Conservation (phyloP, 1,140 invertebrate genomes). For the Magallana ariakensis region DNA sequence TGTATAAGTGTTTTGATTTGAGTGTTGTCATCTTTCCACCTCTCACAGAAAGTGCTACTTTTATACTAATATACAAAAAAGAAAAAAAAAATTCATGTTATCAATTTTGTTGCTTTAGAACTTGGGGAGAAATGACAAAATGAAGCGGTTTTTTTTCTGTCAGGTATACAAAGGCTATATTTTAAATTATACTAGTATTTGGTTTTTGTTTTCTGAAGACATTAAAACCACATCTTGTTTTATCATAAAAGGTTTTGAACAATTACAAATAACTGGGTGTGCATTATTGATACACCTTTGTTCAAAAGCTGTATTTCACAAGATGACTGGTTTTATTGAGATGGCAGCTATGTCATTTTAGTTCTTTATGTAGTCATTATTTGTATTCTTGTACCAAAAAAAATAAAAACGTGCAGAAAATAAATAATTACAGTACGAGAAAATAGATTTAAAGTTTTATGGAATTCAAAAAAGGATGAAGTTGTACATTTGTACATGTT, state of each 20-base stretch:
- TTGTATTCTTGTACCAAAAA: background rate
- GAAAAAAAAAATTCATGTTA: constrained; percentile 26
- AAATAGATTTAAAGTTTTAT: too few relatives aligned
- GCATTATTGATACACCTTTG: background rate
- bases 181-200: too few relatives aligned
- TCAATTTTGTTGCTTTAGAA: too few relatives aligned
- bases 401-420: background rate
- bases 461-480: too few relatives aligned
- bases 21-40: background rate
- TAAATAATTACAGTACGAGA: too few relatives aligned
- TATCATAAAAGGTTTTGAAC: too few relatives aligned
- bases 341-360: constrained; percentile 24
- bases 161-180: too few relatives aligned
- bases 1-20: background rate
- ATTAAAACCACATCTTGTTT: too few relatives aligned
- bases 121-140: too few relatives aligned
- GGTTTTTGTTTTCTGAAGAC: too few relatives aligned
- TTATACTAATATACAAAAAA: background rate
- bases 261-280: background rate
- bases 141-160: too few relatives aligned
- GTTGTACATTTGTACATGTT: too few relatives aligned
- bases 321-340: background rate
- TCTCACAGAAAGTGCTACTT: constrained; percentile 20
- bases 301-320: background rate
- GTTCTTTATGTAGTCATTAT: background rate